Evolutionary conservation across 2,888 invertebrate species (phyloP).

Genomic region (Leptarthrus brevirostris): DNA sequence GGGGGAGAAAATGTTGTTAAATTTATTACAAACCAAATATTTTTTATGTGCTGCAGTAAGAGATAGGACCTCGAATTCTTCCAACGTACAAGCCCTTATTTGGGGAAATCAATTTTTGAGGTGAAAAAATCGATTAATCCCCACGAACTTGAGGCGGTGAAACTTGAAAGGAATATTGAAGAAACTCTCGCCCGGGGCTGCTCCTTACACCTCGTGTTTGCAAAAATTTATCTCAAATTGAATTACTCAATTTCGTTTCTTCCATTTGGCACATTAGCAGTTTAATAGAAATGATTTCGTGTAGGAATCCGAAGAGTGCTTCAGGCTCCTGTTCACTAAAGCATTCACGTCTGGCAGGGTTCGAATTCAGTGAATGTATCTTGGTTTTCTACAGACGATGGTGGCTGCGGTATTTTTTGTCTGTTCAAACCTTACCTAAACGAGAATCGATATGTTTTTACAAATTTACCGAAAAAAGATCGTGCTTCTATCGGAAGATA

Average conservation of each 20-base stretch:
- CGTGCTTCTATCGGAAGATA: conserved; percentile 17
- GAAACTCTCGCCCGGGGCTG: not conserved
- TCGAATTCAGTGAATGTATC: conserved; percentile 1
- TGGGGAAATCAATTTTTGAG: not conserved
- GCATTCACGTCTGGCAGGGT: conserved; percentile 1
- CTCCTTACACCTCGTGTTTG: conserved; percentile 4
- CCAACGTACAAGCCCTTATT: no score
- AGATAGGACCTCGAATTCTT: not conserved
- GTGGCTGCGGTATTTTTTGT: not conserved
- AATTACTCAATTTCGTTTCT: conserved; percentile 40
- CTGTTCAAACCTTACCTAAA: not conserved
- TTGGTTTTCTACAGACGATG: not conserved
- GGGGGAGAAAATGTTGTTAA: not conserved
- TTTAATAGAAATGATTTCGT: conserved; percentile 41
- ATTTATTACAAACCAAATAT: conserved; percentile 14
- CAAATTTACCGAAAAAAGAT: conserved; percentile 28
- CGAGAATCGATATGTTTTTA: conserved; percentile 37
- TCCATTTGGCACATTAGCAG: conserved; percentile 39
- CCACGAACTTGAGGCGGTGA: not conserved
- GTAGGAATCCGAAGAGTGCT: not conserved
- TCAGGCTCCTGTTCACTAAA: not conserved
- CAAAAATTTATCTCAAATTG: conserved; percentile 33
- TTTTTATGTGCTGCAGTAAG: not conserved
- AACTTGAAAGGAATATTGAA: conserved; percentile 6
- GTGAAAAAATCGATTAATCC: conserved; percentile 36